Evolutionary conservation across 2,888 invertebrate genomes (phyloP).

Genomic region (Serripes groenlandicus): DNA sequence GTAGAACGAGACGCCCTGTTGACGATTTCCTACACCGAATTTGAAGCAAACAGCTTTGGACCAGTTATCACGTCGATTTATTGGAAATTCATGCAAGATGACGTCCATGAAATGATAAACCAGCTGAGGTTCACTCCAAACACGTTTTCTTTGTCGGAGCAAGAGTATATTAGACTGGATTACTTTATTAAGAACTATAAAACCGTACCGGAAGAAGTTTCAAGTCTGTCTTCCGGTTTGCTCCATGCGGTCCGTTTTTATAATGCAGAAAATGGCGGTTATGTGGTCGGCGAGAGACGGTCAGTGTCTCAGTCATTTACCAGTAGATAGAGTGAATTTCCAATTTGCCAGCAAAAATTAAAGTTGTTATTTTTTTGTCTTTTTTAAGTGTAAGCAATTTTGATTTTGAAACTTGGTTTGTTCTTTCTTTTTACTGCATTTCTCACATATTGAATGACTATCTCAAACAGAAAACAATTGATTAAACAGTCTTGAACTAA

Average conservation of each 20-base stretch:
- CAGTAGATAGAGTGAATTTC: too few species aligned
- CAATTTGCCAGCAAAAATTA: too few species aligned
- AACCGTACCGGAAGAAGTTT: conserved; percentile 56
- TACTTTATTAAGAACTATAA: conserved; percentile 31
- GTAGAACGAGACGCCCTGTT: conserved; percentile 53
- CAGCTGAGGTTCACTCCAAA: conserved; percentile 55
- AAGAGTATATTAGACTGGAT: conserved; percentile 51
- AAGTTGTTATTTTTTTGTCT: too few species aligned
- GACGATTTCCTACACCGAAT: conserved; percentile 40
- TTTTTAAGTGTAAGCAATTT: too few species aligned
- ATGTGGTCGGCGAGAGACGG: conserved; percentile 31
- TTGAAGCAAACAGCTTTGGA: conserved; percentile 33
- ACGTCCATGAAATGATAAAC: conserved; percentile 64
- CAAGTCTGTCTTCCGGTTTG: conserved; percentile 47
- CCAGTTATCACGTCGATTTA: conserved; percentile 43
- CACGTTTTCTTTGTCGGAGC: conserved; percentile 52
- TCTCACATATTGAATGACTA: too few species aligned
- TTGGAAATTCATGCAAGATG: conserved; percentile 60
- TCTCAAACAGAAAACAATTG: too few species aligned
- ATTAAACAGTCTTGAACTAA: too few species aligned
- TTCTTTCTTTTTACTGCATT: too few species aligned
- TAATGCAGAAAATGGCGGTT: conserved; percentile 52
- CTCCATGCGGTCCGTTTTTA: conserved; percentile 57
- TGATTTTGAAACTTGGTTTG: too few species aligned
- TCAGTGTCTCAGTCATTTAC: too few species aligned